A percentile compares a stretch with the other conserved stretches of the same genome.
phyloP scores from a whole-genome alignment of 2,113 vertebrate species.

The Pycnonotus jocosus region DNA sequence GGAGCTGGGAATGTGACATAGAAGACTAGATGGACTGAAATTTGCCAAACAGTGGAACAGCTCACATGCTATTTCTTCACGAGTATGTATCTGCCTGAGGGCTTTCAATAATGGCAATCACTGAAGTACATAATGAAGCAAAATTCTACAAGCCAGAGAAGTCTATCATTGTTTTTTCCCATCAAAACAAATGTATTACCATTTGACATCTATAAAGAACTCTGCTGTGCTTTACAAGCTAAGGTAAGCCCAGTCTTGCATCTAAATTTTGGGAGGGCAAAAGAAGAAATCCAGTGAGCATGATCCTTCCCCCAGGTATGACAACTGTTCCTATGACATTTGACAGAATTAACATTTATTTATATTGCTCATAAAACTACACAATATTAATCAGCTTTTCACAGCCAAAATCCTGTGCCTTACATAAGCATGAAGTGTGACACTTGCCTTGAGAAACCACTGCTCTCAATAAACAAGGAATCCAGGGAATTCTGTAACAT shows the following conservation, averaged over 20 bases:
- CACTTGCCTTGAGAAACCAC: neutral
- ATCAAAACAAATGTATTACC: neutral
- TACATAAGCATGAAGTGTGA: neutral
- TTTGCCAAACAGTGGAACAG: neutral
- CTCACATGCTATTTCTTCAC: neutral
- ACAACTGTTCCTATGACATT: neutral
- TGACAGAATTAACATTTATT: neutral
- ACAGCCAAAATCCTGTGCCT: neutral
- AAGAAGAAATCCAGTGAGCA: neutral
- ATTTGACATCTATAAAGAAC: neutral
- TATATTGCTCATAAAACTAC: neutral
- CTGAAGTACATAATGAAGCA: neutral
- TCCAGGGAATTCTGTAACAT: neutral
- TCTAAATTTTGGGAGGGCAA: neutral
- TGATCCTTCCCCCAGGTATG: neutral
- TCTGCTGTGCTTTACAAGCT: neutral
- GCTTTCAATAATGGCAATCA: neutral
- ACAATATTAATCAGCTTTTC: slow-evolving; percentile 18
- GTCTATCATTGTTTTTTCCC: neutral
- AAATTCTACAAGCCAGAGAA: neutral
- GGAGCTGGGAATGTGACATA: neutral
- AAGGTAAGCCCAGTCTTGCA: neutral
- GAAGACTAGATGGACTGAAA: neutral
- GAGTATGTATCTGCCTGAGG: neutral
- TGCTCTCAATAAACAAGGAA: neutral